These are phyloP conservation scores for Martes flavigula DNA, from an alignment of 2,797 vertebrate species.

Conservation along the genomic window DNA sequence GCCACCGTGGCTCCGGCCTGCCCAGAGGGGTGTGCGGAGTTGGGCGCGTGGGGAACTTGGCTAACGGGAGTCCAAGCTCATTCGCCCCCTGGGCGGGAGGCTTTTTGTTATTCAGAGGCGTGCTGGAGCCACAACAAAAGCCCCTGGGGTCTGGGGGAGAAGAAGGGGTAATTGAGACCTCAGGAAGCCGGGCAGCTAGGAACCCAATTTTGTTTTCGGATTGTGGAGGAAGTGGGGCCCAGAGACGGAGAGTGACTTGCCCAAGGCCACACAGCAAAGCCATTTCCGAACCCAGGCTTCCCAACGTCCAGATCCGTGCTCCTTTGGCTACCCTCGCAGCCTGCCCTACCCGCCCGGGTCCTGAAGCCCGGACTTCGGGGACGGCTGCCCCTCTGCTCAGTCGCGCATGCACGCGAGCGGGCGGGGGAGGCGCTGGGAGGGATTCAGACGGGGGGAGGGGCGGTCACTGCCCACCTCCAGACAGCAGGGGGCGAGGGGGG, in stretches of 20 bases:
- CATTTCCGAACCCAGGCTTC: constrained; percentile 60
- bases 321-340: constrained; percentile 47
- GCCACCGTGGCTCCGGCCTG: constrained; percentile 23
- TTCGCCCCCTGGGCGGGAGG: constrained; percentile 27
- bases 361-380: constrained; percentile 69
- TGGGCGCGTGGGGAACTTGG: constrained; percentile 30
- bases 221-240: constrained; percentile 56
- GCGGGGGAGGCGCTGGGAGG: constrained; percentile 39
- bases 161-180: constrained; percentile 33
- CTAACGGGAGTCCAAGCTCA: constrained; percentile 55
- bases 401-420: constrained; percentile 50
- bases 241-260: constrained; percentile 75
- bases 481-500: not conserved
- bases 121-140: constrained; percentile 59
- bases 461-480: constrained; percentile 58
- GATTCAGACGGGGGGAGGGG: constrained; percentile 39
- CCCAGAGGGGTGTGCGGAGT: constrained; percentile 60
- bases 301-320: not conserved
- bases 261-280: constrained; percentile 78
- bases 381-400: constrained; percentile 61
- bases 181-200: constrained; percentile 8
- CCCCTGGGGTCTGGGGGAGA: constrained; percentile 20
- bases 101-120: constrained; percentile 70
- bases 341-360: constrained; percentile 58
- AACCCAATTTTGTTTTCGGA: constrained; percentile 15